A percentile compares a stretch with the other conserved stretches of the same genome.
Evolutionary conservation across 2,888 invertebrate species (phyloP).

Genomic region (Ethmia dodecea): DNA sequence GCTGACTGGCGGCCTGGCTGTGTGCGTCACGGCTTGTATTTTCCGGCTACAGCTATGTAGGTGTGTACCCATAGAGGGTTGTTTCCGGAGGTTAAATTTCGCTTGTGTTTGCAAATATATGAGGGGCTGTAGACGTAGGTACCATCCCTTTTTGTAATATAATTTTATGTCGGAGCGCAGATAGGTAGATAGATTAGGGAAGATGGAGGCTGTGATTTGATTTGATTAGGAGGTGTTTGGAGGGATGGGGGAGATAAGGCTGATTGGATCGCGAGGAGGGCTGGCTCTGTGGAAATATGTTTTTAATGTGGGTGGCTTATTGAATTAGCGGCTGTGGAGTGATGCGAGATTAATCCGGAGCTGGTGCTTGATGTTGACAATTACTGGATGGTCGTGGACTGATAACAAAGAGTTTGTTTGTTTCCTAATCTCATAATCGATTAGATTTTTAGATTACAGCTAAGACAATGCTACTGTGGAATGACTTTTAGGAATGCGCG

Average conservation of each 20-base stretch:
- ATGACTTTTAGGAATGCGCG: too few relatives aligned
- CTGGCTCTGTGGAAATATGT: conserved; percentile 71
- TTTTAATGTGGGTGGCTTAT: conserved; percentile 74
- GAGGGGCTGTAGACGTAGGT: conserved; percentile 66
- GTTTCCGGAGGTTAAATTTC: conserved; percentile 72
- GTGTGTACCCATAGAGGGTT: conserved; percentile 54
- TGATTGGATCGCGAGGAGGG: conserved; percentile 68
- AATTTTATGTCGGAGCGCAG: conserved; percentile 73
- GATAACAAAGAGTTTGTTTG: too few relatives aligned
- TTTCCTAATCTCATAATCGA: too few relatives aligned
- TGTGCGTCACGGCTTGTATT: conserved; percentile 51
- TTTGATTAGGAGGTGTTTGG: conserved; percentile 77
- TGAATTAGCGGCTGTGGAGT: conserved; percentile 66
- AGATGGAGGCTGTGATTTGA: conserved; percentile 77
- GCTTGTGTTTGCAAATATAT: conserved; percentile 76
- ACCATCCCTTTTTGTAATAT: conserved; percentile 74
- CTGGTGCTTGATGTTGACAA: conserved; percentile 50
- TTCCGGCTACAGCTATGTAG: conserved; percentile 61
- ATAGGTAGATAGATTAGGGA: conserved; percentile 75
- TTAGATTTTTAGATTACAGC: too few relatives aligned
- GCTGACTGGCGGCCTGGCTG: conserved; percentile 39
- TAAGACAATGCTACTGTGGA: too few relatives aligned
- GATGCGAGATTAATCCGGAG: conserved; percentile 55
- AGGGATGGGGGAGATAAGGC: conserved; percentile 68
- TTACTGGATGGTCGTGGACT: too few relatives aligned